Percentiles rank a stretch among this genome's conserved stretches.
Evolutionary conservation across 2,888 invertebrate genomes (phyloP).

Genomic region (Dicycla oo): DNA sequence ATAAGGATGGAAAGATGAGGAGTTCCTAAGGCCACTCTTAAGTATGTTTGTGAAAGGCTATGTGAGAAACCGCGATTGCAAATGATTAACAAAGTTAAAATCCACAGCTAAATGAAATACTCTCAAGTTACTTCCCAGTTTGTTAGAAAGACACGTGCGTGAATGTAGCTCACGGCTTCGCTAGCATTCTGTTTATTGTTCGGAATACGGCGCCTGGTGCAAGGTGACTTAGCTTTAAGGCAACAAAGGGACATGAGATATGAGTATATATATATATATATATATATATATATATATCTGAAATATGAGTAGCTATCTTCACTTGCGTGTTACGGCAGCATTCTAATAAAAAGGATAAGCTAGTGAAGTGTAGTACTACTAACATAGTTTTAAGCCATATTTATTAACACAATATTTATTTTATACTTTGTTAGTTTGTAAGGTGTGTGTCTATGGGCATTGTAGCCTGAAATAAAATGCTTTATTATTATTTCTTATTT

Average conservation of each 20-base stretch:
- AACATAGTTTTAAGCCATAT: too few relatives aligned
- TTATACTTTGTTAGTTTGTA: too few relatives aligned
- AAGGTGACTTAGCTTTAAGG: conserved; percentile 7
- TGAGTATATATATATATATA: too few relatives aligned
- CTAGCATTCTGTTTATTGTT: conserved; percentile 19
- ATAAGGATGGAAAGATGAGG: too few relatives aligned
- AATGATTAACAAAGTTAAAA: conserved; percentile 51
- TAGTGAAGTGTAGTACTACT: too few relatives aligned
- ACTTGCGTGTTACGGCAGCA: background rate
- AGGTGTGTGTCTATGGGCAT: too few relatives aligned
- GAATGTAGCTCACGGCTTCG: conserved; percentile 41
- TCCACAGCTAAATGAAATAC: conserved; percentile 33
- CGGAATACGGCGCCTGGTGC: background rate
- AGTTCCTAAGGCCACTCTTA: background rate
- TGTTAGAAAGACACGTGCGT: conserved; percentile 25
- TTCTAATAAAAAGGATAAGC: too few relatives aligned
- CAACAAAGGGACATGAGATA: conserved; percentile 38
- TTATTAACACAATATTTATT: too few relatives aligned
- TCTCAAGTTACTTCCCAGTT: conserved; percentile 28
- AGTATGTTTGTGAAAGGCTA: conserved; percentile 13
- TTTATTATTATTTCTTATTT: too few relatives aligned
- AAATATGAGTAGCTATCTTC: background rate
- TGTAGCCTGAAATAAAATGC: too few relatives aligned
- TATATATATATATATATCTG: too few relatives aligned
- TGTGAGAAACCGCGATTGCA: conserved; percentile 33